Conservation (phyloP, 1,140 invertebrate species). For the Spodoptera litura region DNA sequence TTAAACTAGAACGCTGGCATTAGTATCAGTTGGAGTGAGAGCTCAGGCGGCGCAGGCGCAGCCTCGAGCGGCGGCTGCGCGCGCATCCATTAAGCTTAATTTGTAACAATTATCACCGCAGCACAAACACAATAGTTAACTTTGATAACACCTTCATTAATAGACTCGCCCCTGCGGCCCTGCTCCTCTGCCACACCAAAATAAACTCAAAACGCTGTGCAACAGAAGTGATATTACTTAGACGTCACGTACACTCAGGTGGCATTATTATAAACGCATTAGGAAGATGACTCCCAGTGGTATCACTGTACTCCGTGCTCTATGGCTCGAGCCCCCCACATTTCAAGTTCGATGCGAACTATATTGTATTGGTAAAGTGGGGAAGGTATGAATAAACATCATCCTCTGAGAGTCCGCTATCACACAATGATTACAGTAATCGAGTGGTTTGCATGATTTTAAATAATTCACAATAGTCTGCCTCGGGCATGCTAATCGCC, state of each 20-base stretch:
- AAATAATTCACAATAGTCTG: too few relatives aligned
- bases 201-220: not conserved
- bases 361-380: too few relatives aligned
- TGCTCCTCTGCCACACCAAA: slow-evolving; percentile 6
- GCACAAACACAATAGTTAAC: slow-evolving; percentile 64
- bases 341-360: too few relatives aligned
- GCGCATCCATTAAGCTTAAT: slow-evolving; percentile 61
- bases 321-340: too few relatives aligned
- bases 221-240: slow-evolving; percentile 14
- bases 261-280: slow-evolving; percentile 66
- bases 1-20: slow-evolving; percentile 15
- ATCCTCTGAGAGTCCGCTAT: too few relatives aligned
- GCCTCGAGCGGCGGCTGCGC: slow-evolving; percentile 32
- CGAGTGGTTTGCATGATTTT: too few relatives aligned
- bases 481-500: slow-evolving; percentile 20
- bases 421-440: too few relatives aligned
- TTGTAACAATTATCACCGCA: slow-evolving; percentile 68
- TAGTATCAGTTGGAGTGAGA: too few relatives aligned
- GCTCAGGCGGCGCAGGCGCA: not conserved
- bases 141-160: slow-evolving; percentile 70
- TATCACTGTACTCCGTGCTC: too few relatives aligned
- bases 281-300: slow-evolving; percentile 28
- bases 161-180: slow-evolving; percentile 51
- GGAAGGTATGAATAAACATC: too few relatives aligned
- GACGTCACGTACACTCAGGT: not conserved